phyloP scores from a whole-genome alignment of 2,797 vertebrate genomes.

The Sylvilagus floridanus region DNA sequence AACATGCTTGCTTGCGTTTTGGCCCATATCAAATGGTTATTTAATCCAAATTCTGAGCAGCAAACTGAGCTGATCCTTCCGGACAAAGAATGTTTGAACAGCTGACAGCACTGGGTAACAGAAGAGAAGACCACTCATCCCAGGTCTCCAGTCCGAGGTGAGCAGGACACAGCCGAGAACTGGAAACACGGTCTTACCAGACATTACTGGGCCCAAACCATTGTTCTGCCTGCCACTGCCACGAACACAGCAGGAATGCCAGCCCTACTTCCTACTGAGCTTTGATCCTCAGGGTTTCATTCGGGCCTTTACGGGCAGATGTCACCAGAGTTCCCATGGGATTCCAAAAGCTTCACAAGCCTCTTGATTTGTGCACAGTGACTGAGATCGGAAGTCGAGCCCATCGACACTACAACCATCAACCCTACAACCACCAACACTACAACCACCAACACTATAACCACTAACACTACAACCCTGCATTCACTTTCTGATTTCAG shows the following conservation, averaged over 20 bases:
- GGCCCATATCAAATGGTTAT: constrained; percentile 95
- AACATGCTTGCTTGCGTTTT: constrained; percentile 94
- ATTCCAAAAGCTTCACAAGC: constrained; percentile 93
- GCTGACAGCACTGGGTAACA: constrained; percentile 96
- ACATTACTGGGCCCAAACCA: constrained; percentile 96
- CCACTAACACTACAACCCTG: constrained; percentile 97
- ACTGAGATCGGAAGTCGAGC: constrained; percentile 94
- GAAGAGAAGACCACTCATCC: constrained; percentile 98
- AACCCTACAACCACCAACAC: constrained; percentile 88
- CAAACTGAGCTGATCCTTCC: constrained; percentile 96
- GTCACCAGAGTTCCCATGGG: constrained; percentile 95
- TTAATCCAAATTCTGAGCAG: constrained; percentile 96
- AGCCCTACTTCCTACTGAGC: constrained; percentile 98
- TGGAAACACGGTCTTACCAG: constrained; percentile 96
- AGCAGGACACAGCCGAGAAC: constrained; percentile 98
- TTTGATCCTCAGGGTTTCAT: constrained; percentile 97
- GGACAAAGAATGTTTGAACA: constrained; percentile 96
- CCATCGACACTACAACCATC: constrained; percentile 88
- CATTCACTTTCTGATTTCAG: constrained; percentile 90
- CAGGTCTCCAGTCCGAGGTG: constrained; percentile 97
- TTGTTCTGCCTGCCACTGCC: constrained; percentile 98
- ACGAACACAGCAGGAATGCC: constrained; percentile 96
- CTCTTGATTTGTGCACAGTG: constrained; percentile 96
- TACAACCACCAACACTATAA: too few species aligned
- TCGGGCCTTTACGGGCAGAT: constrained; percentile 98